Conservation (phyloP, 2,888 invertebrate species). For the Yponomeuta evonymella region DNA sequence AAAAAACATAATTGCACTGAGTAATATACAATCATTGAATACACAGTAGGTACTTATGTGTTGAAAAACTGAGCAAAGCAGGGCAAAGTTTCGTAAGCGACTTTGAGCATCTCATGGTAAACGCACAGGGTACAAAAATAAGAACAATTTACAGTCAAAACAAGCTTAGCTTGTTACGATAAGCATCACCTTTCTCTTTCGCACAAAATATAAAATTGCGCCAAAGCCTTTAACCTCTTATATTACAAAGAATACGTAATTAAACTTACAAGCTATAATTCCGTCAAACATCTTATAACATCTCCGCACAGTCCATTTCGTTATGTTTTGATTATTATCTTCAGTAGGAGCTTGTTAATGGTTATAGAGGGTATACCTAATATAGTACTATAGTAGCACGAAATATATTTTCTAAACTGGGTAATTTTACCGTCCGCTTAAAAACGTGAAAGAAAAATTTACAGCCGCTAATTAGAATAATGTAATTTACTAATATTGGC, state of each 20-base stretch:
- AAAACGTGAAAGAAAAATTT: too few species aligned
- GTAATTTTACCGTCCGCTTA: too few species aligned
- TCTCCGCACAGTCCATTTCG: background rate
- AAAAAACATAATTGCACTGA: too few species aligned
- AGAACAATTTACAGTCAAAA: slow-evolving; percentile 30
- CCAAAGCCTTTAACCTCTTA: slow-evolving; percentile 9
- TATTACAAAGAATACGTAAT: slow-evolving; percentile 14
- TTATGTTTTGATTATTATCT: background rate
- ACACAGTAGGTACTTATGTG: too few species aligned
- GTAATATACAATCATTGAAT: too few species aligned
- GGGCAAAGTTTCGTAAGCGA: too few species aligned
- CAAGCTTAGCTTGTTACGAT: slow-evolving; percentile 25
- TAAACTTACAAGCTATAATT: slow-evolving; percentile 3
- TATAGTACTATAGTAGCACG: too few species aligned
- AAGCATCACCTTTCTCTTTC: slow-evolving; percentile 39
- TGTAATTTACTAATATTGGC: too few species aligned
- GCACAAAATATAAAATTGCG: slow-evolving; percentile 20
- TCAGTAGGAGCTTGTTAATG: background rate
- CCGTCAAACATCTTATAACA: background rate
- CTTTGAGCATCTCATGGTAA: background rate
- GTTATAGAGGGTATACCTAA: too few species aligned
- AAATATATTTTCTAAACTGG: too few species aligned
- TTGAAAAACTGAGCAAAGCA: too few species aligned
- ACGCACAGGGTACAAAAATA: slow-evolving; percentile 23
- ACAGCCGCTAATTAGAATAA: too few species aligned